A percentile compares a stretch with the other conserved stretches of the same genome.
phyloP scores from a whole-genome alignment of 2,888 invertebrate genomes.

The Gibbula magus region DNA sequence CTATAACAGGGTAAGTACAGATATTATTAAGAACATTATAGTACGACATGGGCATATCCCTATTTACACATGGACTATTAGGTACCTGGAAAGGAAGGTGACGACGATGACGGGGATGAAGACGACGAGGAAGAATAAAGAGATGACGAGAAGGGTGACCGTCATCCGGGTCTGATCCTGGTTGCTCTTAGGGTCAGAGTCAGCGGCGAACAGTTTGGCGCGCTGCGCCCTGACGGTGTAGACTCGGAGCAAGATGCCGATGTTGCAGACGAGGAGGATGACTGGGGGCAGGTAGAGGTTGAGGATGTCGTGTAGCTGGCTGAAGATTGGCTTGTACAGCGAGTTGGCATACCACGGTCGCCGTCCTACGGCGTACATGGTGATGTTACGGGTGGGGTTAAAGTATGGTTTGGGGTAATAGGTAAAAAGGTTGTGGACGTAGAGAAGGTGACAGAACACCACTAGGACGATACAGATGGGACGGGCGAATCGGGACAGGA shows the following conservation, averaged over 20 bases:
- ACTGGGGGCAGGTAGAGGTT: neutral
- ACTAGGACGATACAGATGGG: neutral
- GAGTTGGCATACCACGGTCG: neutral
- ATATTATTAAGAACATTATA: too few relatives aligned
- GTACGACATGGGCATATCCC: too few relatives aligned
- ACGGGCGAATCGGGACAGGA: neutral
- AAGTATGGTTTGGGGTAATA: neutral
- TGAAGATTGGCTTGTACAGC: neutral
- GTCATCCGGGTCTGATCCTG: neutral
- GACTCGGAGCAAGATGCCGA: neutral
- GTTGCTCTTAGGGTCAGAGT: too few relatives aligned
- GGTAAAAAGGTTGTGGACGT: neutral
- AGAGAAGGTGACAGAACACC: neutral
- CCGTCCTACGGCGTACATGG: neutral
- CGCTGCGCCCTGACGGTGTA: neutral
- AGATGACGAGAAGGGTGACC: neutral
- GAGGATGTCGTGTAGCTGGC: neutral
- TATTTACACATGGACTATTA: too few relatives aligned
- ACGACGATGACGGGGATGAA: neutral
- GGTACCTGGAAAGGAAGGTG: neutral
- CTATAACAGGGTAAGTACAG: too few relatives aligned
- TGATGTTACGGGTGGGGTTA: neutral
- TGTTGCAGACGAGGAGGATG: neutral
- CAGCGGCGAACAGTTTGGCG: neutral
- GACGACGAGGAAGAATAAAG: neutral